These are phyloP conservation scores for Varanus komodoensis DNA, from an alignment of 2,113 vertebrate genomes.

Conservation along the genomic window DNA sequence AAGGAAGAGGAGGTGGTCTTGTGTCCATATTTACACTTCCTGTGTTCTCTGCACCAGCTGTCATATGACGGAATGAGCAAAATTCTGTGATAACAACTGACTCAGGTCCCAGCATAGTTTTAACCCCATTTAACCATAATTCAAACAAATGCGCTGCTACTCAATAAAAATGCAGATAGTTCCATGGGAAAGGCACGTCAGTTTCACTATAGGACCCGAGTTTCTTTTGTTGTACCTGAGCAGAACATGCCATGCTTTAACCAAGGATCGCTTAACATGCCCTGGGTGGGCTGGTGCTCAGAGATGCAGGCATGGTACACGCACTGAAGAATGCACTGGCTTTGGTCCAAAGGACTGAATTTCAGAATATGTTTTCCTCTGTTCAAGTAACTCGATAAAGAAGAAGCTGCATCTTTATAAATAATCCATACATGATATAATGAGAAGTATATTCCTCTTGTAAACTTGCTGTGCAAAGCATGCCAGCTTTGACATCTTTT, in stretches of 20 bases:
- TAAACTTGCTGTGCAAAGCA: slow-evolving; percentile 37
- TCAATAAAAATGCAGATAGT: not conserved
- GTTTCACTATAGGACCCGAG: slow-evolving; percentile 17
- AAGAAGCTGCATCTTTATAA: not conserved
- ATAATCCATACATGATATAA: slow-evolving; percentile 40
- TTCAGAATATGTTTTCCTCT: not conserved
- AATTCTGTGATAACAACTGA: slow-evolving; percentile 34
- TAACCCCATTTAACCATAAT: not conserved
- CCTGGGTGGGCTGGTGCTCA: slow-evolving; percentile 9
- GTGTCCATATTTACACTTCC: slow-evolving; percentile 61
- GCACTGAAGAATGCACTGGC: slow-evolving; percentile 30
- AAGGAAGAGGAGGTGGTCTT: slow-evolving; percentile 39
- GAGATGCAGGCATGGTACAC: not conserved
- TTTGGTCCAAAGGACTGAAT: slow-evolving; percentile 40
- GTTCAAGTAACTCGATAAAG: slow-evolving; percentile 52
- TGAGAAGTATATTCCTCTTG: slow-evolving; percentile 42
- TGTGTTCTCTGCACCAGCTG: slow-evolving; percentile 48
- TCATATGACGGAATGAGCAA: slow-evolving; percentile 66
- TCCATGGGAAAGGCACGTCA: not conserved
- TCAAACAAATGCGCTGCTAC: slow-evolving; percentile 21
- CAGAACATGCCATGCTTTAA: slow-evolving; percentile 9
- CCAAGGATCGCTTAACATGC: slow-evolving; percentile 33
- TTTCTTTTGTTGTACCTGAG: slow-evolving; percentile 1
- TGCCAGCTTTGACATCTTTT: slow-evolving; percentile 35
- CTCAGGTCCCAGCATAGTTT: not conserved